Percentiles rank a stretch among this genome's conserved stretches.
phyloP scores from a whole-genome alignment of 2,888 invertebrate species.

The Gandaritis pyraliata region DNA sequence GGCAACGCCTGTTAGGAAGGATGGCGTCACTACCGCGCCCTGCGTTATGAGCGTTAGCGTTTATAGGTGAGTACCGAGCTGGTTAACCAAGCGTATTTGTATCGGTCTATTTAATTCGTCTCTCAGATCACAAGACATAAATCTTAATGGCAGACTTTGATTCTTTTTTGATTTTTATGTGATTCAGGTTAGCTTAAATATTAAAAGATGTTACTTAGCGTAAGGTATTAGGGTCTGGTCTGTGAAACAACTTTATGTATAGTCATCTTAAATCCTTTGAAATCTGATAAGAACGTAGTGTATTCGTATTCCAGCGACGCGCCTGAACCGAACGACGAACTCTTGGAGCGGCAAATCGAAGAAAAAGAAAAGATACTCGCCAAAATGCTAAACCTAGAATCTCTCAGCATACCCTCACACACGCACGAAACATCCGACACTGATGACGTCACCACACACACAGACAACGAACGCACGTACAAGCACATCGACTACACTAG shows the following conservation, averaged over 20 bases:
- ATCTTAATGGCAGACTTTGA: too few relatives aligned
- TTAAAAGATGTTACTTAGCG: too few relatives aligned
- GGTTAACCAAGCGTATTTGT: too few relatives aligned
- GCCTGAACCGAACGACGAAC: constrained; percentile 85
- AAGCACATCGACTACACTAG: constrained; percentile 9
- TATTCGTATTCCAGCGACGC: constrained; percentile 64
- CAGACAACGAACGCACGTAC: constrained; percentile 18
- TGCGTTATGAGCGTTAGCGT: constrained; percentile 68
- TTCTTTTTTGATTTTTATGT: too few relatives aligned
- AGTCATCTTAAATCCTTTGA: too few relatives aligned
- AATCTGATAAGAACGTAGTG: too few relatives aligned
- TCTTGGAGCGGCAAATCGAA: constrained; percentile 88
- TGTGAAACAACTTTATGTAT: too few relatives aligned
- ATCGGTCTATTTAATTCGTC: too few relatives aligned
- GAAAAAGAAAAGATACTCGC: constrained; percentile 90
- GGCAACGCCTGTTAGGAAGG: constrained; percentile 57
- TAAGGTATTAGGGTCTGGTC: too few relatives aligned
- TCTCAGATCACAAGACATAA: too few relatives aligned
- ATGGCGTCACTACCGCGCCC: constrained; percentile 62
- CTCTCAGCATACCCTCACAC: constrained; percentile 62
- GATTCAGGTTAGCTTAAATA: too few relatives aligned
- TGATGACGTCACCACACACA: constrained; percentile 18
- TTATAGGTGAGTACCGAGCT: constrained; percentile 59
- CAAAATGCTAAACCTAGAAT: constrained; percentile 86
- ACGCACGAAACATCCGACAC: constrained; percentile 31